Percentiles rank a stretch among this genome's conserved stretches.
These are phyloP conservation scores for Apodemus agrarius DNA, from an alignment of 2,797 vertebrate genomes.

Conservation along the genomic window DNA sequence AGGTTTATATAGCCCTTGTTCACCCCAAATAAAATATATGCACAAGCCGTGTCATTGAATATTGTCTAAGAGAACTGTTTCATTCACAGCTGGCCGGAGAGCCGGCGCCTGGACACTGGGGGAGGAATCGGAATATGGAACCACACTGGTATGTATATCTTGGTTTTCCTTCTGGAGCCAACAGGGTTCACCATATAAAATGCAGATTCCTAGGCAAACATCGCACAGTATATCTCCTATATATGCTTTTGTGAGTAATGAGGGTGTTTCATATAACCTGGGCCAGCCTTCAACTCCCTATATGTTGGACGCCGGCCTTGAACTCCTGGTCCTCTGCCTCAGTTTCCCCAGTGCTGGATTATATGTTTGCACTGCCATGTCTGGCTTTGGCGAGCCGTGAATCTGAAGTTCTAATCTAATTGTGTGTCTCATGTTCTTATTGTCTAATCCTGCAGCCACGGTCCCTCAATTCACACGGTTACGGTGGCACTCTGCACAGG, in stretches of 20 bases:
- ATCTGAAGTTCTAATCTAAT: conserved; percentile 25
- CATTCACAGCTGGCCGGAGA: too few species aligned
- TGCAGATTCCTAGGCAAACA: background rate
- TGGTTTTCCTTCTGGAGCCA: background rate
- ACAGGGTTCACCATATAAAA: background rate
- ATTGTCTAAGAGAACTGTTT: background rate
- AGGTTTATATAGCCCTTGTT: background rate
- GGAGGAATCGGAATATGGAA: background rate
- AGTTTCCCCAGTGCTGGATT: background rate
- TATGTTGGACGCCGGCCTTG: background rate
- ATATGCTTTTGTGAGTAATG: background rate
- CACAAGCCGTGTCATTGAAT: background rate
- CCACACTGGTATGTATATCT: background rate
- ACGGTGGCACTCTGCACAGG: background rate
- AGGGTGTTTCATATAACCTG: background rate
- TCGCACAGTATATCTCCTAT: background rate
- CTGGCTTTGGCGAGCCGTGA: background rate
- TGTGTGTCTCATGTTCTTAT: background rate
- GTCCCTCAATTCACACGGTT: background rate
- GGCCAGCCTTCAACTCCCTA: background rate
- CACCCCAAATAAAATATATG: background rate
- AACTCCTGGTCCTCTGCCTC: background rate
- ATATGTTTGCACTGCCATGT: background rate
- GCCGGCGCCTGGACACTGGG: background rate
- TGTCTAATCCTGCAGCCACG: background rate